phyloP scores from a whole-genome alignment of 2,113 vertebrate genomes.

The Tetrao urogallus region DNA sequence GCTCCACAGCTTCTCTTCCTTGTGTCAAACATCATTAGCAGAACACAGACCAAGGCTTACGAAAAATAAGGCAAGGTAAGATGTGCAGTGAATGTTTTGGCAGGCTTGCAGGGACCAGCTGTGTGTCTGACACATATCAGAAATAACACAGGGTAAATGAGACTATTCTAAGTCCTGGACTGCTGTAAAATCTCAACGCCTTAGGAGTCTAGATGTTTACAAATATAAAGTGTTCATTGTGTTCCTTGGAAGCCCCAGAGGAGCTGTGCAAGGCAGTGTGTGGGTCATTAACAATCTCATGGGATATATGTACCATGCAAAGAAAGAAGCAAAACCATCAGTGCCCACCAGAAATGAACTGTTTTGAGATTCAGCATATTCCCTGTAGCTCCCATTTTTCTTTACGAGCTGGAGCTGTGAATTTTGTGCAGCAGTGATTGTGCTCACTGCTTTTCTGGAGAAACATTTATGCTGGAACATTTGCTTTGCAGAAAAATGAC shows the following conservation, averaged over 20 bases:
- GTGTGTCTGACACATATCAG: neutral
- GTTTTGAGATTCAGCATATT: neutral
- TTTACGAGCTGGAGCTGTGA: neutral
- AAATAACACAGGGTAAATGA: neutral
- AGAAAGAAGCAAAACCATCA: neutral
- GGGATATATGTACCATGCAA: neutral
- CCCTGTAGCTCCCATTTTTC: neutral
- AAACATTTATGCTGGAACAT: neutral
- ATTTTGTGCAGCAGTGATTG: fast-evolving
- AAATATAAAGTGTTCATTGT: neutral
- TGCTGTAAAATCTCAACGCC: neutral
- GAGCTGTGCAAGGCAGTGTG: neutral
- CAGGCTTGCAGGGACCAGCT: neutral
- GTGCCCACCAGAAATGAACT: neutral
- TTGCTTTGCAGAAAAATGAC: neutral
- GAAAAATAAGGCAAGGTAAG: neutral
- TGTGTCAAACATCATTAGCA: neutral
- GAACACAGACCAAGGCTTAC: neutral
- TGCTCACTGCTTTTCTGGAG: neutral
- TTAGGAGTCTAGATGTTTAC: neutral
- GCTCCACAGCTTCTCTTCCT: neutral
- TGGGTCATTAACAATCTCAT: neutral
- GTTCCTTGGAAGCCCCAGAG: neutral
- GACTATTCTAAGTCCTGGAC: neutral
- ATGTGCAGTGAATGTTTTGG: neutral